Evolutionary conservation across 2,113 vertebrate genomes (phyloP), one percentile per base, ranked within the genome.

Genomic region (Nanorana parkeri): DNA sequence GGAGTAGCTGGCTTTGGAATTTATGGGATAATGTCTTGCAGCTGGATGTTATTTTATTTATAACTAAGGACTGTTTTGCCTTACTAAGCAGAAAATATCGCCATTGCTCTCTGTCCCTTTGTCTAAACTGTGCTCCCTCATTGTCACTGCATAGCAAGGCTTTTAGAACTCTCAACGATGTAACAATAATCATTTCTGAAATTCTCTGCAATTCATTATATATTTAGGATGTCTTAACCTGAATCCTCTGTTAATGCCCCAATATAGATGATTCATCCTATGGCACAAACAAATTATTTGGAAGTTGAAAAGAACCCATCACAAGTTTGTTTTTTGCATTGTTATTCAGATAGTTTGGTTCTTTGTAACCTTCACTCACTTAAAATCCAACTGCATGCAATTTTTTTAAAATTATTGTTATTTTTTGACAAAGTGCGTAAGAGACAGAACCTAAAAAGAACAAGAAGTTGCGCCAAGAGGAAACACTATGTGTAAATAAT

Each of bases 11-110:
- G 72, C 72, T 60, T n/a, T 60, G 72, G 72, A 75, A 75, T 75
- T 75, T 75, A 75, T 75, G 56, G 72, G 72, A 75, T 75, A 75
- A 75, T 75, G 72, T 75, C 26, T 75, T 75, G 72, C 72, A 75
- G 72, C 72, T 75, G 72, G 72, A 75, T 29, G 36, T 60, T 41
- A 29, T 36, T 75, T 75, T 75, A 75, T 75, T 75, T 75, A 75
- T 61, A 75, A 60, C 72, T 32, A 60, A 60, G 72, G 61, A 36
- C 71, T 61, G 72, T 75, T 75, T 75, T 75, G 55, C 55, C 55
- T 61, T 51, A 41, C 28, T 75, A 75, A 75, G 72, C 72, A 75
- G 72, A 75, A 74, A 75, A 75, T 75, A 60, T 75, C 55, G 6
- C 36, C 36, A 75, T 75, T 75, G 13, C 72, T 75, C 72, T 29